Conservation (phyloP, 1,140 invertebrate species). For the Paraescarpia echinospica region DNA sequence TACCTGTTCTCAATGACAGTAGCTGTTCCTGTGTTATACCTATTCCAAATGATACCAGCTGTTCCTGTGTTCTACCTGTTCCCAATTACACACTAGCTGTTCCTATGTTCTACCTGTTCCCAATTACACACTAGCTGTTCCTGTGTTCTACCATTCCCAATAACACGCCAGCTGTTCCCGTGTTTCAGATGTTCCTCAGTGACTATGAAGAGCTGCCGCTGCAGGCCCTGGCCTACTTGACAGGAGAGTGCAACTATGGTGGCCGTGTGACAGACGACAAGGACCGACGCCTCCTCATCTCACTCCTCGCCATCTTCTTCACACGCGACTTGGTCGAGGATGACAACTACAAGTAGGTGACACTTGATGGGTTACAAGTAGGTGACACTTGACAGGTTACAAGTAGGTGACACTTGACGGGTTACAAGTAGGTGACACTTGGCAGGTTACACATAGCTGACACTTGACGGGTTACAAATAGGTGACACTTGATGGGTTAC, state of each 20-base stretch:
- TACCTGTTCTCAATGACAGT: no score
- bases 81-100: no score
- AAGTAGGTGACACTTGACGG: neutral
- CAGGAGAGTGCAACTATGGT: slow-evolving; percentile 95
- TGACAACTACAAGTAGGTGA: slow-evolving; percentile 54
- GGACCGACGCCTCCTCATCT: slow-evolving; percentile 53
- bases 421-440: neutral
- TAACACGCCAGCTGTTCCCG: no score
- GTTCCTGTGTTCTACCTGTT: no score
- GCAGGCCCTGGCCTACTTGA: slow-evolving; percentile 58
- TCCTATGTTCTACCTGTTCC: no score
- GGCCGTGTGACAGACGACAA: slow-evolving; percentile 60
- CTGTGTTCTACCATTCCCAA: no score
- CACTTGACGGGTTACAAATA: neutral
- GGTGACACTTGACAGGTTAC: neutral
- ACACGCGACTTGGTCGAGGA: slow-evolving; percentile 45
- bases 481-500: neutral
- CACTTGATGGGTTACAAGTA: neutral
- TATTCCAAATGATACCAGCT: no score
- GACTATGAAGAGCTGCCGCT: slow-evolving; percentile 58
- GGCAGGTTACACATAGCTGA: neutral
- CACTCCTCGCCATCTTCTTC: slow-evolving; percentile 53
- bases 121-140: no score
- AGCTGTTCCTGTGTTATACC: no score
- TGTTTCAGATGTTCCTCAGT: slow-evolving; percentile 58